Evolutionary conservation across 92 coral and sea anemone genomes (phyloP).

Genomic region (Montipora capitata): DNA sequence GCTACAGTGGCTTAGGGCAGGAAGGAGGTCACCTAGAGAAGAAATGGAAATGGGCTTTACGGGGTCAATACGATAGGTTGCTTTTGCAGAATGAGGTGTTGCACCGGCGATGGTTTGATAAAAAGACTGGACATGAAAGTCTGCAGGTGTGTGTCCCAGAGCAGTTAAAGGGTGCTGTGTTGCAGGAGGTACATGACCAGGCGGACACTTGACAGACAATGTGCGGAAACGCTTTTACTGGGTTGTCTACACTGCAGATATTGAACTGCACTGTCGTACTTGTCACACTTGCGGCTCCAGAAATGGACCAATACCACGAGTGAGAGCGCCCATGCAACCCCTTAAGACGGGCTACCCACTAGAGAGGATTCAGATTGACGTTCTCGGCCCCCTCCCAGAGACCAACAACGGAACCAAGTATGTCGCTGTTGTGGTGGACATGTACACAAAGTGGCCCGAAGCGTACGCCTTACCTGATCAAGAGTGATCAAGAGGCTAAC

Average conservation of each 20-base stretch:
- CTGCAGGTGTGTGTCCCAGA: too few relatives aligned
- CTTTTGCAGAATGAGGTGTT: constrained; percentile 47
- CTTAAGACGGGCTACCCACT: constrained; percentile 43
- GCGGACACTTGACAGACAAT: constrained; percentile 44
- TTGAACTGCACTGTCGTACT: constrained; percentile 39
- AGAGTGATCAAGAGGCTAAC: constrained; percentile 49
- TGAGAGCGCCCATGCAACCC: not conserved
- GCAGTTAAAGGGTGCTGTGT: not conserved
- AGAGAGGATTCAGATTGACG: constrained; percentile 59
- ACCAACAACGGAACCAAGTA: constrained; percentile 43
- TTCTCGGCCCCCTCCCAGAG: constrained; percentile 65
- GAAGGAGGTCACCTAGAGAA: constrained; percentile 24
- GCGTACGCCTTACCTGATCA: constrained; percentile 50
- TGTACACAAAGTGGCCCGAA: constrained; percentile 55
- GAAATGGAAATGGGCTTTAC: constrained; percentile 54
- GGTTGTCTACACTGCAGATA: constrained; percentile 33
- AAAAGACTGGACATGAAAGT: constrained; percentile 24
- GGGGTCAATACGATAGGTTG: constrained; percentile 60
- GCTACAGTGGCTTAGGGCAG: constrained; percentile 7
- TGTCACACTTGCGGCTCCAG: constrained; percentile 47
- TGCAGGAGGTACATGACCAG: constrained; percentile 29
- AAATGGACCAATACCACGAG: constrained; percentile 23
- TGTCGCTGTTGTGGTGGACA: constrained; percentile 56
- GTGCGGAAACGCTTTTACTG: constrained; percentile 57
- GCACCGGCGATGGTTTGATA: constrained; percentile 45